Conservation (phyloP, 2,113 vertebrate genomes). For the Macquaria australasica region DNA sequence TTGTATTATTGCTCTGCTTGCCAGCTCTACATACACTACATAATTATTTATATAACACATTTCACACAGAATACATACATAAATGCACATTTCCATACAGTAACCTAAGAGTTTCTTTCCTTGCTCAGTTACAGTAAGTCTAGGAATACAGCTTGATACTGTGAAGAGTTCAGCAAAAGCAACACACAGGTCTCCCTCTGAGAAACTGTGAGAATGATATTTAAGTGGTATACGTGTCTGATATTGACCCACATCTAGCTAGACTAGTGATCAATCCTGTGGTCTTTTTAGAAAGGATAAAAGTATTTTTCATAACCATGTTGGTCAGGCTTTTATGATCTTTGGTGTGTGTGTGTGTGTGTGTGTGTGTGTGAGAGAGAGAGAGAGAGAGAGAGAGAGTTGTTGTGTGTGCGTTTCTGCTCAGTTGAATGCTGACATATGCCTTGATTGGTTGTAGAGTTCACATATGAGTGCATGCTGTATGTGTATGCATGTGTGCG, state of each 20-base stretch:
- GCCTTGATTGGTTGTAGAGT: too few species aligned
- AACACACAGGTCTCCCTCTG: slow-evolving; percentile 1
- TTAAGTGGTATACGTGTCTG: slow-evolving; percentile 9
- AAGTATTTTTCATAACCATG: not conserved
- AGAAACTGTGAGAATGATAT: slow-evolving; percentile 19
- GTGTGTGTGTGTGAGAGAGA: too few species aligned
- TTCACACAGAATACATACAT: not conserved
- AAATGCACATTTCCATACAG: not conserved
- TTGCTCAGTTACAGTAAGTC: not conserved
- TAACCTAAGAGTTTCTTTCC: not conserved
- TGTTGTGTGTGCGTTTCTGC: too few species aligned
- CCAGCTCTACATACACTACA: not conserved
- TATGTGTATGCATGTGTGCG: too few species aligned
- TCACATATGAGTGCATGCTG: too few species aligned
- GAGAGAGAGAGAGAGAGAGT: too few species aligned
- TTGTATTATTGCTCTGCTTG: not conserved
- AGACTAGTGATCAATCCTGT: slow-evolving; percentile 24
- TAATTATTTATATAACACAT: not conserved
- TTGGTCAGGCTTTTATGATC: not conserved
- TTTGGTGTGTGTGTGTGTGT: not conserved
- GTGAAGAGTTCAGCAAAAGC: slow-evolving; percentile 18
- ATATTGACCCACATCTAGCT: slow-evolving; percentile 18
- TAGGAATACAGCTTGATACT: not conserved
- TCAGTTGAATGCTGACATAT: too few species aligned
- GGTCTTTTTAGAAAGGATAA: slow-evolving; percentile 10